Base-by-base conservation (phyloP, 2,113 vertebrate genomes). In the Bombycilla garrulus region DNA sequence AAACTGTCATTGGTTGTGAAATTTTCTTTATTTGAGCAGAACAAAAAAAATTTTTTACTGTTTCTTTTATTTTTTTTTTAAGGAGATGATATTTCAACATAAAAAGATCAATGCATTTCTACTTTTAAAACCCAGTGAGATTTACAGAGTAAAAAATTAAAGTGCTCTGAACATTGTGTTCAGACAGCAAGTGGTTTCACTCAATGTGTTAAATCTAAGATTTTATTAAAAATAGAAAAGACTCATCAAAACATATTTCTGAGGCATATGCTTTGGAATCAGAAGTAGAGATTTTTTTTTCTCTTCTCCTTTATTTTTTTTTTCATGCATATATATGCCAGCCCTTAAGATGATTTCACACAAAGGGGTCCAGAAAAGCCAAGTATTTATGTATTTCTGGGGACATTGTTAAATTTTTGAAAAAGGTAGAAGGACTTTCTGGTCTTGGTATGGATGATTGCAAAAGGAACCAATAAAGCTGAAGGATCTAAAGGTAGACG, bases 281-380 rank as follows among this genome's bases (percentile, higher is more conserved):
- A 56, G 18, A 82, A 67, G 12, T 5, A 62, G 25, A 79, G 25
- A 21, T 9, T 50, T 74, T 25, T 19, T 48, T 38, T 18, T 4
- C 0, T 16, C 3, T 12, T 22, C 9, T 1, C 2, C 1, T 14
- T 3, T 6, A 2, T 35, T 24, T 31, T 61, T 36, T 24, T 19
- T 16, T 22, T 4, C 24, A 6, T 65, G 33, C 10, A 12, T n/a
- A 2, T 65, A 44, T 51, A 89, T 91, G 11, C 5, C 26, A 80
- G 2, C 0, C 6, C 83, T 73, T 33, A 81, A 70, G 58, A 61
- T 70, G 3, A 57, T 80, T 65, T 91, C 15, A 22, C 22, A 70
- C 45, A 20, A 90, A 77, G 31, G 7, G 60, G 5, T 58, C 9
- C 8, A 71, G 25, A 72, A 88, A 76, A 92, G 5, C 3, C 14